phyloP scores from a whole-genome alignment of 2,797 vertebrate genomes.

The Sylvilagus floridanus region DNA sequence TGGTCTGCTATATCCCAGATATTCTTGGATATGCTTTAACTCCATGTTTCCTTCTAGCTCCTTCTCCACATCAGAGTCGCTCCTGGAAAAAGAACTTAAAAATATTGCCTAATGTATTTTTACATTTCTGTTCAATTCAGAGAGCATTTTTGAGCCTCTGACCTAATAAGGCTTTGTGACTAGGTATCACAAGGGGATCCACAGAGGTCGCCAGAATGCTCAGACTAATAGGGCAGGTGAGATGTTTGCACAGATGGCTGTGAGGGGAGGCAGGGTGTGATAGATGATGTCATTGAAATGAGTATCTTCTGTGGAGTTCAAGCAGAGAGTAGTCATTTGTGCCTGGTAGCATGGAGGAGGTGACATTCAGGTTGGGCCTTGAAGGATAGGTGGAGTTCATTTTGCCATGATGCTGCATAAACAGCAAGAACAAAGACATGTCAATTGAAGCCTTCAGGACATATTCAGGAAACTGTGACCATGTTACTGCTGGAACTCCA shows the following conservation, averaged over 20 bases:
- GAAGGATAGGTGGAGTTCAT: background rate
- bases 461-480: background rate
- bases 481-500: conserved; percentile 12
- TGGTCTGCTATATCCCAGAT: conserved; percentile 1
- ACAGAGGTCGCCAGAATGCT: background rate
- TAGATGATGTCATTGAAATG: background rate
- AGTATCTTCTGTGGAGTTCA: background rate
- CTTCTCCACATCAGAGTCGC: conserved; percentile 6
- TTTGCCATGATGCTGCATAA: conserved; percentile 29
- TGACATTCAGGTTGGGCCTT: background rate
- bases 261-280: background rate
- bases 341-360: background rate
- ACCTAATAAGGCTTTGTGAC: background rate
- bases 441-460: background rate
- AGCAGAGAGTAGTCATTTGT: background rate
- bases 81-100: conserved; percentile 37
- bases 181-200: background rate
- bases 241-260: background rate
- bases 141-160: background rate
- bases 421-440: conserved; percentile 36
- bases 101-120: background rate
- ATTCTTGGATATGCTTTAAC: conserved; percentile 3
- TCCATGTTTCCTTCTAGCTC: background rate
- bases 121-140: conserved; percentile 35
- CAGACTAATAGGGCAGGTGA: background rate